Conservation (phyloP, 92 coral and sea anemone genomes). For the Zoanthus sansibaricus region DNA sequence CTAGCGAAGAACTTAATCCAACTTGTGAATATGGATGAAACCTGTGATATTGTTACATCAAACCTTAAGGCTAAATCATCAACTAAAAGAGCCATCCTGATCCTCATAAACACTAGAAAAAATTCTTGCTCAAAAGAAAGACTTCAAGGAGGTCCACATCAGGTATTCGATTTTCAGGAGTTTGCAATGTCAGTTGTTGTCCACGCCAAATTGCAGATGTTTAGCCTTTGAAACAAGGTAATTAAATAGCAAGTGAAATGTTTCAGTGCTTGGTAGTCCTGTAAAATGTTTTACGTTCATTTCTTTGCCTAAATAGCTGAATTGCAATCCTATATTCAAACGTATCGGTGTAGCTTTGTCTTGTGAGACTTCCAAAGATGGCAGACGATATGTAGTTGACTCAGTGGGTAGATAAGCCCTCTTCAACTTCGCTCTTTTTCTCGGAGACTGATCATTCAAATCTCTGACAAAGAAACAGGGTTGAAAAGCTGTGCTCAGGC, state of each 20-base stretch:
- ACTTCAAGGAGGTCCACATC: neutral
- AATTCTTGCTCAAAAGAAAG: slow-evolving; percentile 59
- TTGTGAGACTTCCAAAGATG: neutral
- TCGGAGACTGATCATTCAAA: slow-evolving; percentile 15
- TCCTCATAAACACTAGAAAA: slow-evolving; percentile 51
- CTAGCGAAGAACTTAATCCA: slow-evolving; percentile 48
- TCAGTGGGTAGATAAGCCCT: neutral
- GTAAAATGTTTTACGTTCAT: slow-evolving; percentile 12
- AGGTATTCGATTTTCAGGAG: slow-evolving; percentile 10
- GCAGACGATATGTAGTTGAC: neutral
- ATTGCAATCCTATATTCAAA: slow-evolving; percentile 21
- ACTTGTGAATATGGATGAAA: slow-evolving; percentile 40
- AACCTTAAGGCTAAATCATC: slow-evolving; percentile 43
- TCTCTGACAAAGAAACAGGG: slow-evolving; percentile 8
- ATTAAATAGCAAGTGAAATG: slow-evolving; percentile 11
- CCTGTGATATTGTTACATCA: slow-evolving; percentile 25
- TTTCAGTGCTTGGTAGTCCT: slow-evolving; percentile 16
- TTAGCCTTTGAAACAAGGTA: slow-evolving; percentile 15
- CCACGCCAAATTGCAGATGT: slow-evolving; percentile 35
- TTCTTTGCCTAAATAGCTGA: slow-evolving; percentile 5
- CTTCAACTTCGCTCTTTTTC: slow-evolving; percentile 3
- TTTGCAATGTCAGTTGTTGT: slow-evolving; percentile 7
- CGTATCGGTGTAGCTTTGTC: neutral
- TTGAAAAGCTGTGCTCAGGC: neutral
- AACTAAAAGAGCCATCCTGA: slow-evolving; percentile 49